Evolutionary conservation across 2,113 vertebrate species (phyloP), one percentile per base, ranked within the genome.

Genomic region (Caracal caracal): DNA sequence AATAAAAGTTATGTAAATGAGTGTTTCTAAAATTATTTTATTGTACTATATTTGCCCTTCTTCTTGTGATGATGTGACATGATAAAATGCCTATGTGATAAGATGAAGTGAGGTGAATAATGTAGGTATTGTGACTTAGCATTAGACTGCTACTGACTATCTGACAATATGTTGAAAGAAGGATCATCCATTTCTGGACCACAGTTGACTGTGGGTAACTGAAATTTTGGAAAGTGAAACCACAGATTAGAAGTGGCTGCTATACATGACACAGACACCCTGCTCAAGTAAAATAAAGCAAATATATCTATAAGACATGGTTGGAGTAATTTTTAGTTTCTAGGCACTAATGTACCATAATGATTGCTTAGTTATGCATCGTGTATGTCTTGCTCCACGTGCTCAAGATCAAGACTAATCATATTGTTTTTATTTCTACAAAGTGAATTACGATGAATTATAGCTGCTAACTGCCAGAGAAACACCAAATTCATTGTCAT

Each of bases 221-320:
- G 43, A 47, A 47, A 47, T 16, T 75, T 43, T 47, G 73, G 73
- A 10, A 75, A 28, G 17, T 51, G 30, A 78, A 78, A 20, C 65
- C 30, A 20, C 4, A 33, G 75, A 51, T 51, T 33, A n/a, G 17
- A 28, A 16, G 8, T 28, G 43, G 28, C 43, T 78, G 9, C 43
- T 30, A 0, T 78, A 1, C 2, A 28, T 13, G 35, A 12, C 49
- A 43, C 4, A 11, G 3, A 49, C 2, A 16, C 10, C 8, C 3
- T 61, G 3, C 47, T 49, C 19, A 83, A 96, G 43, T 12, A 43
- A 88, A 92, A 7, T 6, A 33, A 75, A 79, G 24, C 30, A 86
- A 37, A 86, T 9, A 40, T 0, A 28, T 5, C 26, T 70, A 1
- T 33, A 71, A 71, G 7, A 53, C 9, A 49, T 6, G 5, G 10